Evolutionary conservation across 1,140 invertebrate genomes (phyloP), one percentile per base, ranked within the genome.

Genomic region (Lamellibrachia luymesi): DNA sequence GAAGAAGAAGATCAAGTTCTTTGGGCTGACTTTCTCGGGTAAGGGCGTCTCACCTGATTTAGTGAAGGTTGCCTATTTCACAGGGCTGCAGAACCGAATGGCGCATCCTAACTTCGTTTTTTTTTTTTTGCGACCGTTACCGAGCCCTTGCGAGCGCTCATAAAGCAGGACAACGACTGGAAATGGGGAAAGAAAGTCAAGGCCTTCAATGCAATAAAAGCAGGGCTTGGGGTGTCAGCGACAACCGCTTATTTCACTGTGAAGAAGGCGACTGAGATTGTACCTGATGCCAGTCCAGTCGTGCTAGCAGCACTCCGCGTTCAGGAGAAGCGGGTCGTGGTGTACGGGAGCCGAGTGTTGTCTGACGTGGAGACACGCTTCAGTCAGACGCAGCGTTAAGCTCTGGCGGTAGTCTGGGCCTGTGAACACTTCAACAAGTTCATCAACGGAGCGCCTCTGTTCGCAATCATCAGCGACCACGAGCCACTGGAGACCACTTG

Each of bases 211-310:
- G 92, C 93, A 89, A 50, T 95, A 25, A 95, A 94, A 91, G 93
- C 95, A 10, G 94, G 92, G 17, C 93, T 95, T 7, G 93, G 93
- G 25, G 92, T 52, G 51, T 90, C 92, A 10, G 92, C 64, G 8
- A 93, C 91, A 25, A 93, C 95, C 50, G 51, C 93, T 13, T 94
- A 92, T 91, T 95, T 93, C 49, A 91, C 94, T 91, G 93, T 90
- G 89, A 92, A 92, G n/a, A 93, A 50, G 92, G 91, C 94, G 91
- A 96, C 95, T 8, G 93, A 94, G 89, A 94, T 96, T 25, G 94
- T 96, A 51, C 95, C 95, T 4, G 96, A 97, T 95, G 96, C 96
- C 1, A 96, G 96, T 93, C 51, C 94, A 22, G 90, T 94, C 22
- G 92, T 38, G 38, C 38, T 38, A 38, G 38, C 38, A 38, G 38